Percentiles rank a stretch among this genome's conserved stretches.
Conservation (phyloP, 2,797 vertebrate genomes). For the Antennarius maculatus region DNA sequence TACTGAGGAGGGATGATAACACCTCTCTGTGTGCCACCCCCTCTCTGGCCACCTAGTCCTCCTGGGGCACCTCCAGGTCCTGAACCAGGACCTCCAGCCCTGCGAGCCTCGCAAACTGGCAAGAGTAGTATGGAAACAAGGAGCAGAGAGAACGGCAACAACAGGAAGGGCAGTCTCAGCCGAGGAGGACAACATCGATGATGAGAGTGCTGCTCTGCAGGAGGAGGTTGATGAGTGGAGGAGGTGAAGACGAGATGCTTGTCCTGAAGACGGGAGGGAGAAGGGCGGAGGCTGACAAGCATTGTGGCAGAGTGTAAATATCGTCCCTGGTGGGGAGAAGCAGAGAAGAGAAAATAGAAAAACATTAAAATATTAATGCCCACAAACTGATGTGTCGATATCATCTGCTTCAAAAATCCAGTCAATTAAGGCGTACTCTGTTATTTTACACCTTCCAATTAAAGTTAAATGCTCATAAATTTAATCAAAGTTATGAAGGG, state of each 20-base stretch:
- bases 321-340: slow-evolving; percentile 74
- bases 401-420: background rate
- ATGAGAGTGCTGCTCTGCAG: slow-evolving; percentile 46
- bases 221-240: slow-evolving; percentile 46
- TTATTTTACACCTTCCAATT: slow-evolving; percentile 1
- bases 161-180: slow-evolving; percentile 59
- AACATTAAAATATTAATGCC: background rate
- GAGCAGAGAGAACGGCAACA: slow-evolving; percentile 67
- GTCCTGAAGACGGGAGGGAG: slow-evolving; percentile 78
- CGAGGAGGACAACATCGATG: slow-evolving; percentile 40
- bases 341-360: slow-evolving; percentile 21
- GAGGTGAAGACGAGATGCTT: slow-evolving; percentile 59
- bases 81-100: slow-evolving; percentile 66
- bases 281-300: slow-evolving; percentile 83
- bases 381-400: background rate
- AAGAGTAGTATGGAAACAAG: slow-evolving; percentile 70
- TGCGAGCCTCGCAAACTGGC: slow-evolving; percentile 78
- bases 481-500: background rate
- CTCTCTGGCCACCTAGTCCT: slow-evolving; percentile 73
- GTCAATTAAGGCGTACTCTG: background rate
- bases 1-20: slow-evolving; percentile 79
- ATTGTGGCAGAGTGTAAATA: slow-evolving; percentile 84
- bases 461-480: background rate
- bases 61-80: slow-evolving; percentile 67
- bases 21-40: slow-evolving; percentile 72